phyloP scores from a whole-genome alignment of 30 jellyfish, hydroid and myxozoan genomes.

The Pelagia noctiluca region DNA sequence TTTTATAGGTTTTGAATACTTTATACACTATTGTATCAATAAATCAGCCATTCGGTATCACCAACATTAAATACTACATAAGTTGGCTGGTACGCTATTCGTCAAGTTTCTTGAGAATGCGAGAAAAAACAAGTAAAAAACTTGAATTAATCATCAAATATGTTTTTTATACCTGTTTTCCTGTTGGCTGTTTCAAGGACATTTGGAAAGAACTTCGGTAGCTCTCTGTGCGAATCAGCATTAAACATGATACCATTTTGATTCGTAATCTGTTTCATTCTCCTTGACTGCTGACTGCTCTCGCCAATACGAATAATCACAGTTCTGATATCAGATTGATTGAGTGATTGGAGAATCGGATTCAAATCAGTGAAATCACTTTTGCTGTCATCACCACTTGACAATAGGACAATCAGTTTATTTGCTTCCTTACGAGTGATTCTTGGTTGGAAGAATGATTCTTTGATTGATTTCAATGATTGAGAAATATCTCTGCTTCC shows the following conservation, averaged over 20 bases:
- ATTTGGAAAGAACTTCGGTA: slow-evolving; percentile 56
- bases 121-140: no score
- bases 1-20: no score
- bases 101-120: no score
- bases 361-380: neutral
- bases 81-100: no score
- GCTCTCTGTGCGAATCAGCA: neutral
- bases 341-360: neutral
- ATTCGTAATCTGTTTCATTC: slow-evolving; percentile 4
- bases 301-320: slow-evolving; percentile 51
- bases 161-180: slow-evolving; percentile 8
- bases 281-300: neutral
- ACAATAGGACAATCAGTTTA: slow-evolving; percentile 27
- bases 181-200: neutral
- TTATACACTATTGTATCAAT: no score
- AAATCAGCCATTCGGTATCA: no score
- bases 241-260: slow-evolving; percentile 33
- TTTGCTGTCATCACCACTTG: slow-evolving; percentile 31
- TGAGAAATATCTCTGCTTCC: slow-evolving; percentile 33
- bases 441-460: slow-evolving; percentile 11
- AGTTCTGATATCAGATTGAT: slow-evolving; percentile 22
- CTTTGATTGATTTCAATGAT: slow-evolving; percentile 40
- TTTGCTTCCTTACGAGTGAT: slow-evolving; percentile 25
- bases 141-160: no score
- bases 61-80: no score